Base-by-base conservation (phyloP, 2,888 invertebrate species). In the Amphiduros pacificus region DNA sequence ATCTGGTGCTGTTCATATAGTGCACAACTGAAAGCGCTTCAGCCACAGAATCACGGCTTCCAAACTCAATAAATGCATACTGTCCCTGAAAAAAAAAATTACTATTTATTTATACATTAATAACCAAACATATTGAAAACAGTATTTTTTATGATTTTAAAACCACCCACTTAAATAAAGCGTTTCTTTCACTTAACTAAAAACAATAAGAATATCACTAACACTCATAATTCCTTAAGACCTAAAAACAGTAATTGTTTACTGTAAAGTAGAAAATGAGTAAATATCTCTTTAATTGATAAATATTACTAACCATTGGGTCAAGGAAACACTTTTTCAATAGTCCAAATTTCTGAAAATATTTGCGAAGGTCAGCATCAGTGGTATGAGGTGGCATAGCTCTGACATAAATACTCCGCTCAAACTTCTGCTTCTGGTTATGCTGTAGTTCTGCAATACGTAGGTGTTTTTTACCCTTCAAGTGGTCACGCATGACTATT, bases 271-370 rank as follows among this genome's bases (percentile, higher is more conserved):
- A n/a, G n/a, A n/a, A n/a, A n/a, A n/a, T n/a, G n/a, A n/a, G n/a
- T n/a, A n/a, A n/a, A n/a, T n/a, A n/a, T n/a, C n/a, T n/a, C n/a
- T n/a, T 36, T 36, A 14, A 9, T 14, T 36, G 17, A 36, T 36
- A 14, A 9, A 36, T 36, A 36, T 36, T 36, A 36, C 17, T 17
- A 36, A 14, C 9, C 36, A 36, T 36, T 14, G 36, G 36, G 36
- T 17, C 36, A 36, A n/a, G n/a, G n/a, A n/a, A n/a, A n/a, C n/a
- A n/a, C n/a, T n/a, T n/a, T n/a, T n/a, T n/a, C n/a, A n/a, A n/a
- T n/a, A 61, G 54, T 41, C 77, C 77, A 70, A 71, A 76, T 55
- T 66, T 63, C 9, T 65, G 61, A 62, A 77, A 77, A 56, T 75
- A 74, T 22, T 62, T 53, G 57, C 64, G 58, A 27, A 76, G 58